These are phyloP conservation scores for Archocentrus centrarchus DNA, from an alignment of 2,113 vertebrate genomes.

Conservation along the genomic window DNA sequence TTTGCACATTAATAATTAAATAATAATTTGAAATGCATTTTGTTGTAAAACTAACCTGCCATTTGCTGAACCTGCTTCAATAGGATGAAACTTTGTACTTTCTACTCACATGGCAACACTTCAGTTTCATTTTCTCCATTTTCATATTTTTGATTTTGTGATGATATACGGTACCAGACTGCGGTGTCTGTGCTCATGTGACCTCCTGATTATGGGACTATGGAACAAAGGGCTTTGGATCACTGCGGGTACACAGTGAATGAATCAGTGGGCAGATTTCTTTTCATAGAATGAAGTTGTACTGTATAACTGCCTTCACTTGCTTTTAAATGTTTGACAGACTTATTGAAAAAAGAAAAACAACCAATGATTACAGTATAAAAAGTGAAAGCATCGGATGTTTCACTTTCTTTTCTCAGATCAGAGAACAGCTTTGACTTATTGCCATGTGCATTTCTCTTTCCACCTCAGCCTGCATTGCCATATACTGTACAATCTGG, in stretches of 20 bases:
- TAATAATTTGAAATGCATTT: neutral
- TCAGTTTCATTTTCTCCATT: neutral
- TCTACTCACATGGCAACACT: neutral
- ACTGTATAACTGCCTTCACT: neutral
- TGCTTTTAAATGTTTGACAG: neutral
- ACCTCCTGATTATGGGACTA: neutral
- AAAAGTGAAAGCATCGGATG: neutral
- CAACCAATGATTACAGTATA: neutral
- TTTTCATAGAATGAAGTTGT: neutral
- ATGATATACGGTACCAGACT: neutral
- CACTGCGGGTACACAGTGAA: neutral
- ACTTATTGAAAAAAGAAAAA: neutral
- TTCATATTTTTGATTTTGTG: slow-evolving; percentile 3
- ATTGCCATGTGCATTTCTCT: slow-evolving; percentile 36
- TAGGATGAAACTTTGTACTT: neutral
- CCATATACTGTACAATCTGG: slow-evolving; percentile 43
- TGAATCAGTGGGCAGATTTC: neutral
- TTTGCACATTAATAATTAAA: neutral
- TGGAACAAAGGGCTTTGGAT: neutral
- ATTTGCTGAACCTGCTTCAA: neutral
- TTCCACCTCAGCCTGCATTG: slow-evolving; percentile 42
- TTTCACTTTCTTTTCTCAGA: neutral
- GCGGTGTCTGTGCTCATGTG: neutral
- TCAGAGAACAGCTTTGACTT: slow-evolving; percentile 61
- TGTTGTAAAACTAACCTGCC: neutral